Evolutionary conservation across 2,113 vertebrate species (phyloP), one percentile per base, ranked within the genome.

Genomic region (Engystomops pustulosus): DNA sequence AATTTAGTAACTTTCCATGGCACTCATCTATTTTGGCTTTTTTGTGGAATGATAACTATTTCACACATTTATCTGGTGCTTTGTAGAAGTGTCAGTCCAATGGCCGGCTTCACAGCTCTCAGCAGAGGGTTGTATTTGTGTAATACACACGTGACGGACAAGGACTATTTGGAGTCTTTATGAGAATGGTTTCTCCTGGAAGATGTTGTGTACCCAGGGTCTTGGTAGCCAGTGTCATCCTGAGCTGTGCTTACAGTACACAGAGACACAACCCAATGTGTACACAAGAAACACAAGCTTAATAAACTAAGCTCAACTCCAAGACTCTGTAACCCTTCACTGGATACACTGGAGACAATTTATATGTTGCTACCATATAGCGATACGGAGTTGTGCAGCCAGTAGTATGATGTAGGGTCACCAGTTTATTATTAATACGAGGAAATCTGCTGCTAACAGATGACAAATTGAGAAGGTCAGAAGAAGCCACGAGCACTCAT

Each of bases 231-330:
- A 25, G 80, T 67, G 58, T 45, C 11, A 83, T 76, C 81, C 27
- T 76, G 81, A n/a, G 20, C 81, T 30, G 44, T 67, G 81, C 70
- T 83, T 83, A 83, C 81, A 62, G 81, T 83, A 83, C 71, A 83
- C 81, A 83, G 30, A 83, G 38, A 67, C 27, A 25, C 55, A 27
- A 47, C 55, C 41, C 58, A n/a, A 12, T 67, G 71, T 83, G n/a
- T 83, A 83, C 81, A 83, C 70, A 34, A 14, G 15, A n/a, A 83
- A 83, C 49, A 83, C 80, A 58, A 51, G 15, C 67, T 45, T 82
- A 72, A 53, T 58, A 58, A 71, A 32, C 20, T 49, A 18, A 25
- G 18, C 17, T 9, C n/a, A 17, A 41, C 32, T 20, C 23, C 14
- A 51, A 41, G 41, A 36, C 34, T n/a, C 9, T 32, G 69, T 83